phyloP scores from a whole-genome alignment of 2,113 vertebrate genomes.

The Rhea pennata region DNA sequence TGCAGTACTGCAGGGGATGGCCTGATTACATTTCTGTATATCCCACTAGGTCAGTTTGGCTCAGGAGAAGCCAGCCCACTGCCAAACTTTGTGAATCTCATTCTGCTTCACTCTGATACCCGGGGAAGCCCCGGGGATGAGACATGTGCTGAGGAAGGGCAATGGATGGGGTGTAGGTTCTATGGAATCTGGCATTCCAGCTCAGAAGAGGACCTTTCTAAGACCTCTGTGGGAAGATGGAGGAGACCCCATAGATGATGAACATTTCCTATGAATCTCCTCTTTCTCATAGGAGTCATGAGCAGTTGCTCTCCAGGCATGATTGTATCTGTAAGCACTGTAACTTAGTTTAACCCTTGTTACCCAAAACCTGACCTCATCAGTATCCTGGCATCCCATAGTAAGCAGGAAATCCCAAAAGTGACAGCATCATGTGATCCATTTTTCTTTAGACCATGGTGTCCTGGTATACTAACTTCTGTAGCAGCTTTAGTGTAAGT shows the following conservation, averaged over 20 bases:
- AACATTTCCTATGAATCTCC: background rate
- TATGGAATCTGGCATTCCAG: background rate
- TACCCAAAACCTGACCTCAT: background rate
- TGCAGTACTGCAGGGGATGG: background rate
- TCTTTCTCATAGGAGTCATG: background rate
- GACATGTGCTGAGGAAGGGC: background rate
- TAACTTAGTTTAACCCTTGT: background rate
- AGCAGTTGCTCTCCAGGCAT: background rate
- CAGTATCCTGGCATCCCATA: background rate
- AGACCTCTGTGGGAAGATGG: background rate
- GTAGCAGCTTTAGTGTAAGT: background rate
- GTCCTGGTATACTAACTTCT: background rate
- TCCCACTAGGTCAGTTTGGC: background rate
- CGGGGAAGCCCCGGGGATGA: background rate
- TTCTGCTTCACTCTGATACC: background rate
- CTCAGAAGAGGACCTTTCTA: background rate
- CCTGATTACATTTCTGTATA: background rate
- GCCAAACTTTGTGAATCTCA: background rate
- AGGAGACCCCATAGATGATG: background rate
- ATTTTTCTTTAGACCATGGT: background rate
- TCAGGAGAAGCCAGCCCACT: rapidly evolving
- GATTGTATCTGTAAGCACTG: background rate
- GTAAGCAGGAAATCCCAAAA: background rate
- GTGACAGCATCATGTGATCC: background rate
- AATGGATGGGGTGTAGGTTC: background rate